Conservation (phyloP, 2,113 vertebrate species). For the Mesocricetus auratus region DNA sequence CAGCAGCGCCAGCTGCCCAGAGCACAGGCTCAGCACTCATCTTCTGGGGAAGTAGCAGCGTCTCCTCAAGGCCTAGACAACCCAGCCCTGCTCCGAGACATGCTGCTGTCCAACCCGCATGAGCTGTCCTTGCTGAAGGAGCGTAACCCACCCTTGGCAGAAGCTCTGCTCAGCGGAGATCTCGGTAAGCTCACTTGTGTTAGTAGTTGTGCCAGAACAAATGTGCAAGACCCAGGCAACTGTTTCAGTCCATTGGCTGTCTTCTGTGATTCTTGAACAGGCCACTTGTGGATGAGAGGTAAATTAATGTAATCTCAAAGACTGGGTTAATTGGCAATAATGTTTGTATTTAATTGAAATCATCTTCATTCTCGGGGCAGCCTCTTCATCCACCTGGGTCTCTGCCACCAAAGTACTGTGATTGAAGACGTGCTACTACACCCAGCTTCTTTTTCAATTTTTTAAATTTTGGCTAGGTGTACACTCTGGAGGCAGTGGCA, state of each 20-base stretch:
- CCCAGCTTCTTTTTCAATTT: neutral
- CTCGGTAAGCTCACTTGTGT: constrained; percentile 88
- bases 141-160: constrained; percentile 95
- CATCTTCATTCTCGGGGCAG: neutral
- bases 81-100: constrained; percentile 95
- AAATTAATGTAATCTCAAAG: neutral
- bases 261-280: neutral
- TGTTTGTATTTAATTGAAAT: neutral
- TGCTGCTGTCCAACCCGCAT: constrained; percentile 97
- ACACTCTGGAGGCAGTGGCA: neutral
- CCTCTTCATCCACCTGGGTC: neutral
- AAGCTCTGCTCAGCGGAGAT: constrained; percentile 97
- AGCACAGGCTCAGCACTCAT: constrained; percentile 70
- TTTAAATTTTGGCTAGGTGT: neutral
- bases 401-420: neutral
- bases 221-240: neutral
- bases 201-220: neutral
- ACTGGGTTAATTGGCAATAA: neutral
- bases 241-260: neutral
- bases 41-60: constrained; percentile 78
- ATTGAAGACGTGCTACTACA: neutral
- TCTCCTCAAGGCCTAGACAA: constrained; percentile 96
- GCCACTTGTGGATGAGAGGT: neutral
- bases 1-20: constrained; percentile 78
- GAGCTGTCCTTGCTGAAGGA: constrained; percentile 98